Conservation (phyloP, 2,888 invertebrate genomes). For the Aphodius sticticus region DNA sequence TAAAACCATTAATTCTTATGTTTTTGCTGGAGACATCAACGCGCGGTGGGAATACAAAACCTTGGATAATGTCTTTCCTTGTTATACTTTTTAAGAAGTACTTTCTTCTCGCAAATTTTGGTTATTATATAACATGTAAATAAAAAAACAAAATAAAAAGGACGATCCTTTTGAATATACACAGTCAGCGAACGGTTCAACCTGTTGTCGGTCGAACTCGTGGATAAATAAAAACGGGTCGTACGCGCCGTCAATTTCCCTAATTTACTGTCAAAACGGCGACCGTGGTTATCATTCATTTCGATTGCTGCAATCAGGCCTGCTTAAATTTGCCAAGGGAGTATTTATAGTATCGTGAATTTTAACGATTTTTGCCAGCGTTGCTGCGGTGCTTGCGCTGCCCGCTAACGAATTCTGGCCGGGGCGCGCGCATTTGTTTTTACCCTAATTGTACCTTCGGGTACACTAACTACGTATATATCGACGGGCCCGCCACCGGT, state of each 20-base stretch:
- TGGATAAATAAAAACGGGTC: neutral
- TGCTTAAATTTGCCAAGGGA: neutral
- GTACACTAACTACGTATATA: neutral
- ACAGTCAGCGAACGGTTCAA: neutral
- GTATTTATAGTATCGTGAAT: neutral
- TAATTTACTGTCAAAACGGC: constrained; percentile 4
- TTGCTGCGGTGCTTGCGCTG: neutral
- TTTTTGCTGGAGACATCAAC: no score
- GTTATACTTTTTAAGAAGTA: no score
- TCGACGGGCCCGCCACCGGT: neutral
- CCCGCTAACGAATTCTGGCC: neutral
- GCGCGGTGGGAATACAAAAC: no score
- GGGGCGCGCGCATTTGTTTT: constrained; percentile 7
- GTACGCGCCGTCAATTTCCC: constrained; percentile 12
- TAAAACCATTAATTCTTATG: no score
- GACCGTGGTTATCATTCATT: neutral
- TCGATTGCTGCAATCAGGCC: neutral
- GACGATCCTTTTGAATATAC: no score
- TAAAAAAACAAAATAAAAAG: no score
- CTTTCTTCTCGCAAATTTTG: no score
- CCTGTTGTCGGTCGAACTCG: neutral
- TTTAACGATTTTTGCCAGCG: constrained; percentile 4
- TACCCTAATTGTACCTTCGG: constrained; percentile 4
- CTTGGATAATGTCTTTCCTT: no score
- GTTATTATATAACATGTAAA: no score